These are phyloP conservation scores for Dendrolimus kikuchii DNA, from an alignment of 1,140 invertebrate species.

Conservation along the genomic window DNA sequence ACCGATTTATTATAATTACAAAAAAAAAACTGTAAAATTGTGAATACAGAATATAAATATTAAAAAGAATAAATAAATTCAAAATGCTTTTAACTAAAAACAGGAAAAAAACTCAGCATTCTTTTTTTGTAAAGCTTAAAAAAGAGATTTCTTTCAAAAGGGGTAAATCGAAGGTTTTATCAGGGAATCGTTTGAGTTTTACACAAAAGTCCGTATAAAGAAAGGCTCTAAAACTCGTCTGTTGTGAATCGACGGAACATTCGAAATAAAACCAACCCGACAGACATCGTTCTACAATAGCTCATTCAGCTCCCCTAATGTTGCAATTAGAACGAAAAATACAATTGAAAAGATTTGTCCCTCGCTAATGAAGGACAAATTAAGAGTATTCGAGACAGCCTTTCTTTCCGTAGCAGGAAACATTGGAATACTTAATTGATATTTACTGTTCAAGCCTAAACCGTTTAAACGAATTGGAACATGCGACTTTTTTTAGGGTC, in stretches of 20 bases:
- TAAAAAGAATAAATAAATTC: no score
- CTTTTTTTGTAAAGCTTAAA: no score
- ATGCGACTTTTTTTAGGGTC: no score
- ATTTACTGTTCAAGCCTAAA: constrained; percentile 15
- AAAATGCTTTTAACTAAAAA: no score
- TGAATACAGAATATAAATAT: no score
- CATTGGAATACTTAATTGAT: constrained; percentile 25
- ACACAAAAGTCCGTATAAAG: constrained; percentile 25
- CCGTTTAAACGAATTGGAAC: constrained; percentile 7
- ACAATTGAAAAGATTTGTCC: constrained; percentile 58
- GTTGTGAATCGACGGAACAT: constrained; percentile 33
- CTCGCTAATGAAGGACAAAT: constrained; percentile 31
- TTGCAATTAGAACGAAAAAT: constrained; percentile 57
- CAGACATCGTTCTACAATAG: constrained; percentile 44
- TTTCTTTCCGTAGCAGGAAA: constrained; percentile 21
- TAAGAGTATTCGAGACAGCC: constrained; percentile 15
- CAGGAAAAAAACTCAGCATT: no score
- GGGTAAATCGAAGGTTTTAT: constrained; percentile 3
- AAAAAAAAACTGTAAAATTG: no score
- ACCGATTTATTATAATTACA: no score
- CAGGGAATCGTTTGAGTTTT: constrained; percentile 18
- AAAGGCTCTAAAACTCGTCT: constrained; percentile 26
- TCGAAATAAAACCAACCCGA: constrained; percentile 51
- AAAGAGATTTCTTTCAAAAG: no score
- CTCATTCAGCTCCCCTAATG: constrained; percentile 52